A percentile compares a stretch with the other conserved stretches of the same genome.
Conservation (phyloP, 1,140 invertebrate species). For the Tetragonula clypearis region DNA sequence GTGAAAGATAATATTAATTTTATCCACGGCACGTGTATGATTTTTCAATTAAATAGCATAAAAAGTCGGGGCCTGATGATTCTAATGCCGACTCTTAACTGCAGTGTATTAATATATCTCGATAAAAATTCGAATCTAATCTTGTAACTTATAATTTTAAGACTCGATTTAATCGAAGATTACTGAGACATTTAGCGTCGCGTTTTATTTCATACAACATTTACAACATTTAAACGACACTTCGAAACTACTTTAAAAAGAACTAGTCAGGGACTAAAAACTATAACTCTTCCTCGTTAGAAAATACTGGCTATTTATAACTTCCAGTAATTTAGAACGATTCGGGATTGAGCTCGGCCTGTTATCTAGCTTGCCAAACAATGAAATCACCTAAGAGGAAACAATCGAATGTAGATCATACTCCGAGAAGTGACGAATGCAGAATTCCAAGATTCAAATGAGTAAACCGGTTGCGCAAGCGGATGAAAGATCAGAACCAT, state of each 20-base stretch:
- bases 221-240: not conserved
- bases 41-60: not conserved
- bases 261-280: not conserved
- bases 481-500: not conserved
- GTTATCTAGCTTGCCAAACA: not conserved
- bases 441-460: not conserved
- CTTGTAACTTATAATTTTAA: not conserved
- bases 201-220: not conserved
- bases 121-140: conserved; percentile 3
- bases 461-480: not conserved
- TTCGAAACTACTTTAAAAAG: not conserved
- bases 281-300: not conserved
- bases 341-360: not conserved
- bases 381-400: not conserved
- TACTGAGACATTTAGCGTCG: not conserved
- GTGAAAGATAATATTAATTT: not conserved
- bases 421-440: not conserved
- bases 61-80: not conserved
- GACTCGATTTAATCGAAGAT: not conserved
- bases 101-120: not conserved
- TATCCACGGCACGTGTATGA: too few species aligned
- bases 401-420: not conserved
- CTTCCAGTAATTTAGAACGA: not conserved
- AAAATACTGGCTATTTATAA: not conserved
- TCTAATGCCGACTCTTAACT: not conserved